Evolutionary conservation across 2,113 vertebrate genomes (phyloP).

Genomic region (Salminus brasiliensis): DNA sequence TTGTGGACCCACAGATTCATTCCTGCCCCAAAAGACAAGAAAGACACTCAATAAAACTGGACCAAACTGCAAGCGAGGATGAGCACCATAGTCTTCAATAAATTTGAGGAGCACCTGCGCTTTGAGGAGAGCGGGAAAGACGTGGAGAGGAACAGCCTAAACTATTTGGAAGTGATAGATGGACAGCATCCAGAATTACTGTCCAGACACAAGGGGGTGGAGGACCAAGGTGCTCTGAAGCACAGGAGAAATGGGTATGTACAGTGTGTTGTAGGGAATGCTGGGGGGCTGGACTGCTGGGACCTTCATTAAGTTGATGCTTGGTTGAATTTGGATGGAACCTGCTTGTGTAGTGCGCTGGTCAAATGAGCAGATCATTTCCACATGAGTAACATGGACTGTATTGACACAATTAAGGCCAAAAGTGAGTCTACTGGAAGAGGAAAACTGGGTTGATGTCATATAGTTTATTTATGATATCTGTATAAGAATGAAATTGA

Average conservation of each 20-base stretch:
- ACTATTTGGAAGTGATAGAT: constrained; percentile 87
- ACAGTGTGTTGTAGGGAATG: not conserved
- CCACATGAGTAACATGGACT: too few species aligned
- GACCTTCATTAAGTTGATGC: not conserved
- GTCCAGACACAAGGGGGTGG: constrained; percentile 82
- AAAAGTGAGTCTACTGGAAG: too few species aligned
- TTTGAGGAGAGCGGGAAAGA: constrained; percentile 88
- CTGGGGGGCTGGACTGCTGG: not conserved
- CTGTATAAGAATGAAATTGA: too few species aligned
- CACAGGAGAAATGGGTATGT: constrained; percentile 89
- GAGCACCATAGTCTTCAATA: constrained; percentile 95
- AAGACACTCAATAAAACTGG: not conserved
- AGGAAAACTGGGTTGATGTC: too few species aligned
- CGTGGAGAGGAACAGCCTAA: constrained; percentile 84
- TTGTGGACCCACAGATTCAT: constrained; percentile 7
- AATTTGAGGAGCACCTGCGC: constrained; percentile 88
- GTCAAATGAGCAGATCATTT: too few species aligned
- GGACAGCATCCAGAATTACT: constrained; percentile 81
- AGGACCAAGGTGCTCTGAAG: constrained; percentile 87
- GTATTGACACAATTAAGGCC: too few species aligned
- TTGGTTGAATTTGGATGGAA: not conserved
- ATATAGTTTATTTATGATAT: too few species aligned
- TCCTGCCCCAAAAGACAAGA: not conserved
- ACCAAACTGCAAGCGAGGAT: constrained; percentile 72
- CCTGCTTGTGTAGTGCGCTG: too few species aligned